Evolutionary conservation across 2,888 invertebrate genomes (phyloP).

Genomic region (Cabera pusaria): DNA sequence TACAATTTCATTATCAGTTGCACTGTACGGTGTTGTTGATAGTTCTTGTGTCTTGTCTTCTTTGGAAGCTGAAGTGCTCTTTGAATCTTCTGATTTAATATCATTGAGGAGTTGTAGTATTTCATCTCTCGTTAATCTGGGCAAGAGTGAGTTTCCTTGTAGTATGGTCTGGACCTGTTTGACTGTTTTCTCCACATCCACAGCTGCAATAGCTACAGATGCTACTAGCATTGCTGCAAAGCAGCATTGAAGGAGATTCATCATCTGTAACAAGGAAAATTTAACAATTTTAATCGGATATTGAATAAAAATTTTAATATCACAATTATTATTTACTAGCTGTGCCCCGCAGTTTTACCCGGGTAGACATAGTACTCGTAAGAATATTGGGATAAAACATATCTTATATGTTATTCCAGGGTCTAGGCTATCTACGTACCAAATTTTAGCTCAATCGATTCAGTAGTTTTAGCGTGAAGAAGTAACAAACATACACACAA

Average conservation of each 20-base stretch:
- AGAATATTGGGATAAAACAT: too few species aligned
- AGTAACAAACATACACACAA: too few species aligned
- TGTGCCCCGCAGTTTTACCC: too few species aligned
- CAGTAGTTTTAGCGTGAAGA: too few species aligned
- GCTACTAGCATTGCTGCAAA: conserved; percentile 46
- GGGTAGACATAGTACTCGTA: too few species aligned
- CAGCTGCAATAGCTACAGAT: conserved; percentile 45
- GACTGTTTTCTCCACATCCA: conserved; percentile 85
- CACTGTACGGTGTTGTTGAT: conserved; percentile 41
- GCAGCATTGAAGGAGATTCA: conserved; percentile 64
- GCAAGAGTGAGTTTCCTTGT: conserved; percentile 83
- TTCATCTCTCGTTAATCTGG: conserved; percentile 85
- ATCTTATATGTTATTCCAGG: too few species aligned
- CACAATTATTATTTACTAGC: too few species aligned
- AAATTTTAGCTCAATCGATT: too few species aligned
- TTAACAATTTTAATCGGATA: neutral
- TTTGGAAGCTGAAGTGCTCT: conserved; percentile 46
- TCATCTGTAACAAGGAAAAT: conserved; percentile 59
- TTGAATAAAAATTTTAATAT: neutral
- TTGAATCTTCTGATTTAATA: conserved; percentile 82
- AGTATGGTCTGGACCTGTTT: conserved; percentile 87
- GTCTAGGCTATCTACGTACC: too few species aligned
- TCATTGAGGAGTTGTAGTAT: conserved; percentile 87
- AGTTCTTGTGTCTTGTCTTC: conserved; percentile 39
- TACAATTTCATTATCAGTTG: conserved; percentile 55